These are phyloP conservation scores for Lacanobia oleracea DNA, from an alignment of 2,888 invertebrate genomes.

Conservation along the genomic window DNA sequence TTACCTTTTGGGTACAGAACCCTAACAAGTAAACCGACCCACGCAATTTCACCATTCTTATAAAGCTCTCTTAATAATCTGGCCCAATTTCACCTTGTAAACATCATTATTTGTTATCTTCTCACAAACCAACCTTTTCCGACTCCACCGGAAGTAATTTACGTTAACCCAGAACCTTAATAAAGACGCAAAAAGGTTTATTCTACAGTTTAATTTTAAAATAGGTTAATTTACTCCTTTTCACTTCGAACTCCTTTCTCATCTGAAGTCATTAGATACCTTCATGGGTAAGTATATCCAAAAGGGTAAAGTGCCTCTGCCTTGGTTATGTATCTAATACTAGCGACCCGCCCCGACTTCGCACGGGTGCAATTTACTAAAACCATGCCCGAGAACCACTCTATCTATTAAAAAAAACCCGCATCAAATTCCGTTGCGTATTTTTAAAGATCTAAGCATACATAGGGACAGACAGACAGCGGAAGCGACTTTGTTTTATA, in stretches of 20 bases:
- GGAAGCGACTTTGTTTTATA: too few species aligned
- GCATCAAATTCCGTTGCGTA: too few species aligned
- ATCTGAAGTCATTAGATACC: not conserved
- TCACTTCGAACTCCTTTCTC: not conserved
- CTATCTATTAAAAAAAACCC: too few species aligned
- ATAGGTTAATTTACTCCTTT: slow-evolving; percentile 18
- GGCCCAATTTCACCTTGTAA: slow-evolving; percentile 12
- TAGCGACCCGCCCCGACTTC: too few species aligned
- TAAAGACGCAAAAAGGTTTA: slow-evolving; percentile 25
- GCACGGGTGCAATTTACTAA: too few species aligned
- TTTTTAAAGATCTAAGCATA: too few species aligned
- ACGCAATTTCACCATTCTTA: not conserved
- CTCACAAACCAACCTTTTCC: slow-evolving; percentile 19
- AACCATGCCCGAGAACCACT: too few species aligned
- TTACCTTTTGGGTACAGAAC: too few species aligned
- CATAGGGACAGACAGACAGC: too few species aligned
- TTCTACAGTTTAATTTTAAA: slow-evolving; percentile 13
- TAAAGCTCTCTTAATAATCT: slow-evolving; percentile 1
- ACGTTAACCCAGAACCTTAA: slow-evolving; percentile 20
- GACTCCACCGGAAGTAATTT: slow-evolving; percentile 29
- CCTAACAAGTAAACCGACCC: too few species aligned
- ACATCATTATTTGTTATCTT: slow-evolving; percentile 21
- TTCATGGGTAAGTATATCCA: not conserved
- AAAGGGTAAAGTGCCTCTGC: not conserved
- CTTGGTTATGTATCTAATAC: too few species aligned